Evolutionary conservation across 2,888 invertebrate species (phyloP).

Genomic region (Sarcophaga variegata): DNA sequence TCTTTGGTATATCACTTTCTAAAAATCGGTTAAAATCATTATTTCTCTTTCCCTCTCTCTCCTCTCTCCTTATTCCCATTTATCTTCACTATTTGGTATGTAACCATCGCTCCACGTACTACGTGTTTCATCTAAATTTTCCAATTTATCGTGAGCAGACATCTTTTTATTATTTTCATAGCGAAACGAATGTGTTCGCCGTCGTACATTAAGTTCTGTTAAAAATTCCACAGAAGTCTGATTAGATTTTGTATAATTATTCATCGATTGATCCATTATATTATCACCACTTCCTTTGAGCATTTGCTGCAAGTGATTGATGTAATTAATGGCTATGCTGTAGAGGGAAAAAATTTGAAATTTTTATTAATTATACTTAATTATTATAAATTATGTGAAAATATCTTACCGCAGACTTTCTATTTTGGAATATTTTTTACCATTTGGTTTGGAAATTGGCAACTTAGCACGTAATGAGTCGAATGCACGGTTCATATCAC

Average conservation of each 20-base stretch:
- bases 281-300: conserved; percentile 73
- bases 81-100: conserved; percentile 66
- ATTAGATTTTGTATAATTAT: conserved; percentile 2
- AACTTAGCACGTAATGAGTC: conserved; percentile 89
- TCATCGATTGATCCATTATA: conserved; percentile 61
- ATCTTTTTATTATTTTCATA: conserved; percentile 58
- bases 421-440: conserved; percentile 93
- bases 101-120: conserved; percentile 71
- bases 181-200: conserved; percentile 50
- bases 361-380: conserved; percentile 10
- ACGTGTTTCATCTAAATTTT: conserved; percentile 66
- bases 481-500: conserved; percentile 93
- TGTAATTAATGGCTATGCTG: conserved; percentile 90
- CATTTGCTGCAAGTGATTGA: conserved; percentile 86
- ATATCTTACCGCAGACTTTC: conserved; percentile 87
- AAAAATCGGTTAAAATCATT: not conserved
- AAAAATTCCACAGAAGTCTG: conserved; percentile 67
- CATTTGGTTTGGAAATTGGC: conserved; percentile 90
- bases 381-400: not conserved
- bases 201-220: conserved; percentile 58
- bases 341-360: conserved; percentile 53
- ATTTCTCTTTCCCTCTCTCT: too few relatives aligned
- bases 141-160: conserved; percentile 49
- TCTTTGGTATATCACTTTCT: conserved; percentile 49
- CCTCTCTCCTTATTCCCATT: conserved; percentile 63